Percentiles rank a stretch among this genome's conserved stretches.
Conservation (phyloP, 2,113 vertebrate species). For the Cyprinodon tularosa region DNA sequence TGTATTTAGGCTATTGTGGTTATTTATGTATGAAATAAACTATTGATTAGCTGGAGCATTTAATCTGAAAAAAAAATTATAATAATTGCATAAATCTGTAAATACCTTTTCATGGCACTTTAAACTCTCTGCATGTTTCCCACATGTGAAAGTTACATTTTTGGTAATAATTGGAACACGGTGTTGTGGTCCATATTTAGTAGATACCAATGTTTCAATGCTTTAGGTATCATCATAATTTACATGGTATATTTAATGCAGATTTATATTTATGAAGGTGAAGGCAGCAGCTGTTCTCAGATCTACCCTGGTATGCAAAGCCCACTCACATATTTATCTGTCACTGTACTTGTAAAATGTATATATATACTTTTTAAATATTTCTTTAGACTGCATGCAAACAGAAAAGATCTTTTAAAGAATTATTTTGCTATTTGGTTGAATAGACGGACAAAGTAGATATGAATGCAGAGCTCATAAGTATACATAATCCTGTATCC, state of each 20-base stretch:
- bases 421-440: background rate
- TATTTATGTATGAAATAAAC: background rate
- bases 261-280: background rate
- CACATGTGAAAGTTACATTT: too few species aligned
- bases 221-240: background rate
- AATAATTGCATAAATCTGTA: background rate
- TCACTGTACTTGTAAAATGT: background rate
- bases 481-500: background rate
- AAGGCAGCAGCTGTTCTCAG: background rate
- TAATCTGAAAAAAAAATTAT: background rate
- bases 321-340: background rate
- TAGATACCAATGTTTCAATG: background rate
- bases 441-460: constrained; percentile 1
- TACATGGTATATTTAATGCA: background rate
- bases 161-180: background rate
- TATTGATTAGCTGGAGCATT: background rate
- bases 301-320: background rate
- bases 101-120: background rate
- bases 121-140: background rate
- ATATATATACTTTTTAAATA: background rate
- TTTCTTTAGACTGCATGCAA: background rate
- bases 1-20: background rate
- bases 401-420: background rate
- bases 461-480: constrained; percentile 4
- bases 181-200: background rate